phyloP scores from a whole-genome alignment of 1,140 invertebrate genomes.

The Scaptomyza graminum region DNA sequence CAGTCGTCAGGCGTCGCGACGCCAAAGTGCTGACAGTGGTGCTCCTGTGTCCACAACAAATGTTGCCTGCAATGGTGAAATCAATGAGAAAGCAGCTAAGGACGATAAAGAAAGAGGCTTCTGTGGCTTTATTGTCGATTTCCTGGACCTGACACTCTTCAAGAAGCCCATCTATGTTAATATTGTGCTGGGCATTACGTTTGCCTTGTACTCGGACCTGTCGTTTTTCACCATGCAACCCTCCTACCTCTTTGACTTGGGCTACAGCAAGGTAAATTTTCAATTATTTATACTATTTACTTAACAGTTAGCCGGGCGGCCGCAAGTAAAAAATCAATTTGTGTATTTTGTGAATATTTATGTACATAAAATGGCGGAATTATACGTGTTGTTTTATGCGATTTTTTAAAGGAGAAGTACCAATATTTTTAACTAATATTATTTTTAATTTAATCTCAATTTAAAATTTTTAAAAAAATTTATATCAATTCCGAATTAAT shows the following conservation, averaged over 20 bases:
- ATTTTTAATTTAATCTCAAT: no score
- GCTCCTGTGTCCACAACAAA: no score
- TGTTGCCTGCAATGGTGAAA: not conserved
- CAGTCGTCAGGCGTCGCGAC: constrained; percentile 62
- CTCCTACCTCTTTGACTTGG: constrained; percentile 85
- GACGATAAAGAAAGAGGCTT: constrained; percentile 16
- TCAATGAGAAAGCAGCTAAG: not conserved
- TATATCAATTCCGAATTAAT: no score
- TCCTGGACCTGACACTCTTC: constrained; percentile 86
- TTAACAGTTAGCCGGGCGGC: no score
- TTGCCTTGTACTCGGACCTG: constrained; percentile 86
- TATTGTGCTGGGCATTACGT: constrained; percentile 85
- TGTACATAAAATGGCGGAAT: no score
- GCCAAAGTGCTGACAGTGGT: constrained; percentile 27
- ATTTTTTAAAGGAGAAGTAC: no score
- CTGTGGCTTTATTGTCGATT: constrained; percentile 84
- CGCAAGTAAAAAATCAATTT: no score
- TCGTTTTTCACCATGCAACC: constrained; percentile 87
- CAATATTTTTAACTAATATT: no score
- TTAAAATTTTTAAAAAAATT: no score
- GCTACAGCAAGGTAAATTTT: constrained; percentile 84
- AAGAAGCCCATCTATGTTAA: constrained; percentile 86
- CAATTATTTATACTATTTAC: no score
- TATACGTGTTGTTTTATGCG: no score
- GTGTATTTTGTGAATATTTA: no score